These are phyloP conservation scores for Loxodonta africana DNA, from an alignment of 2,113 vertebrate species.

Conservation along the genomic window DNA sequence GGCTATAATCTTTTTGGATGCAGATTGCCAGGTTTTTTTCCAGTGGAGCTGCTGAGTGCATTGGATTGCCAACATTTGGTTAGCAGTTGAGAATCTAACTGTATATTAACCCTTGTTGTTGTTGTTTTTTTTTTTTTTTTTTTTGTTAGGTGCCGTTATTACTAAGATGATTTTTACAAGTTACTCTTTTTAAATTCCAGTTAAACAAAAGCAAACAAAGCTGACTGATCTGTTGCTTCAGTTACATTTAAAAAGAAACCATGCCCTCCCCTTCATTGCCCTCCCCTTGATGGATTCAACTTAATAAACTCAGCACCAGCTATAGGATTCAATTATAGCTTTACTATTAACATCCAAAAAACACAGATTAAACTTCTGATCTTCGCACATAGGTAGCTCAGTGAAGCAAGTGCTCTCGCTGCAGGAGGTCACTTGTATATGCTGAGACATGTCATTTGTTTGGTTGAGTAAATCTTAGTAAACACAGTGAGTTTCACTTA, in stretches of 20 bases:
- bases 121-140: too few species aligned
- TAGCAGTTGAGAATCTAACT: neutral
- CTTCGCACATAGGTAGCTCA: neutral
- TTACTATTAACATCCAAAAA: neutral
- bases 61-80: neutral
- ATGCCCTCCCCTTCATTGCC: neutral
- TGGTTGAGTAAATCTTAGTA: slow-evolving; percentile 6
- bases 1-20: neutral
- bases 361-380: neutral
- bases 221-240: neutral
- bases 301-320: slow-evolving; percentile 36
- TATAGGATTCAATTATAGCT: neutral
- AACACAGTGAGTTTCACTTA: slow-evolving; percentile 7
- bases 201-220: neutral
- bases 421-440: neutral
- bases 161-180: neutral
- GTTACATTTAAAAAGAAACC: neutral
- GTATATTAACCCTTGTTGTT: neutral
- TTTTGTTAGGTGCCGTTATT: neutral
- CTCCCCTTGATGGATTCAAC: neutral
- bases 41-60: neutral
- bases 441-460: neutral
- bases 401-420: accelerated
- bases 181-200: neutral
- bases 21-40: neutral